Percentiles rank a stretch among this genome's conserved stretches.
phyloP scores from a whole-genome alignment of 2,888 invertebrate genomes.

The Eulithis prunata region DNA sequence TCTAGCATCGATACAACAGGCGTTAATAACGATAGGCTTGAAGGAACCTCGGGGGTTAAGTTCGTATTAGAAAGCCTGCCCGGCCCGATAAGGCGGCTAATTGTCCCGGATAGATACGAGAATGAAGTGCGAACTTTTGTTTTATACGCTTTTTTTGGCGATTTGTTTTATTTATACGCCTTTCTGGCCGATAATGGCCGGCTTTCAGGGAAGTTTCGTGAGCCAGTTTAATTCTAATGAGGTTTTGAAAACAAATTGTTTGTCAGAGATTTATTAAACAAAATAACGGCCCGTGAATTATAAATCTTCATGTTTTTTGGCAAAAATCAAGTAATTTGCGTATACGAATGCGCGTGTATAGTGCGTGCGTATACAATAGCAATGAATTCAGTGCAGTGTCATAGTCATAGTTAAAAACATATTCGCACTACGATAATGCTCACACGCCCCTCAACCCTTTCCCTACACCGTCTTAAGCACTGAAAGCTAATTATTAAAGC shows the following conservation, averaged over 20 bases:
- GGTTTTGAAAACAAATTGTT: background rate
- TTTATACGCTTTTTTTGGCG: constrained; percentile 32
- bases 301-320: too few relatives aligned
- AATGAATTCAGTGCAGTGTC: too few relatives aligned
- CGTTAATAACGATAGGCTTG: constrained; percentile 39
- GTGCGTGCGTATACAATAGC: too few relatives aligned
- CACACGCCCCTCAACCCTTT: constrained; percentile 12
- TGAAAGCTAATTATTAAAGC: constrained; percentile 44
- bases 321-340: too few relatives aligned
- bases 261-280: background rate
- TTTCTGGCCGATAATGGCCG: constrained; percentile 18
- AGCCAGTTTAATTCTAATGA: constrained; percentile 4
- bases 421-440: too few relatives aligned
- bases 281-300: too few relatives aligned
- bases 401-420: too few relatives aligned
- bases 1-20: constrained; percentile 40
- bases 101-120: constrained; percentile 67
- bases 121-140: constrained; percentile 37
- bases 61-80: constrained; percentile 73
- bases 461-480: constrained; percentile 4
- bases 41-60: constrained; percentile 51
- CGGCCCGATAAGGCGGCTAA: constrained; percentile 73
- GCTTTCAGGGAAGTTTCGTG: constrained; percentile 7
- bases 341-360: too few relatives aligned
- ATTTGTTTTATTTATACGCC: constrained; percentile 31